Evolutionary conservation across 1,140 invertebrate species (phyloP), one percentile per base, ranked within the genome.

Genomic region (Magallana ariakensis): DNA sequence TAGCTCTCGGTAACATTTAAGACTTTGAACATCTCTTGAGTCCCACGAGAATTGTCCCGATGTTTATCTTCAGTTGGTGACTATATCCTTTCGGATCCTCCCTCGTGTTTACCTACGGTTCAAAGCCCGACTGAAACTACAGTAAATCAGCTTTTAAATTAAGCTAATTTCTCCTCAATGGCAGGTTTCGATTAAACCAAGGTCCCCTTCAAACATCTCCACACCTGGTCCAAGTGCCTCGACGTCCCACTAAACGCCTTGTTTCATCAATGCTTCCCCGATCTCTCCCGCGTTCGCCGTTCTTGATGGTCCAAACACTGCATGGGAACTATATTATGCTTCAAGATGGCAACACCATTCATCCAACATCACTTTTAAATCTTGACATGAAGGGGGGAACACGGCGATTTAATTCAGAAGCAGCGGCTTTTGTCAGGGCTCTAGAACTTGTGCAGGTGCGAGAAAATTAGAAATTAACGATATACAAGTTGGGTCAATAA

Each of bases 81-180:
- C 66, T 26, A 70, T 70, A 70, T 26, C 22, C 66, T 19, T 9
- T 70, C 19, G 66, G 15, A 26, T 26, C 22, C n/a, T 70, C 66
- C 9, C 66, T 70, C 66, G 22, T 70, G 33, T 70, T 70, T 70
- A 70, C 66, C 66, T 70, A 26, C 66, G 22, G 66, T 70, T 70
- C 66, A 70, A 70, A 70, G 66, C 66, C 66, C 66, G 66, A 22
- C 66, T 70, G 66, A 70, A 22, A 70, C 19, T 26, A 70, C 66
- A 26, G 66, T 70, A 70, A 70, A 70, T 70, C 66, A 70, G 66
- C 66, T 70, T 70, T 70, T 70, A 70, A 70, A 70, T 70, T 70
- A 70, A 70, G 66, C 66, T 70, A 70, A 70, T 70, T 70, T 70
- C 66, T 22, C 66, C 66, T 70, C 66, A 70, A 70, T 70, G 66